These are phyloP conservation scores for Tipula helvola DNA, from an alignment of 2,888 invertebrate genomes.

Conservation along the genomic window DNA sequence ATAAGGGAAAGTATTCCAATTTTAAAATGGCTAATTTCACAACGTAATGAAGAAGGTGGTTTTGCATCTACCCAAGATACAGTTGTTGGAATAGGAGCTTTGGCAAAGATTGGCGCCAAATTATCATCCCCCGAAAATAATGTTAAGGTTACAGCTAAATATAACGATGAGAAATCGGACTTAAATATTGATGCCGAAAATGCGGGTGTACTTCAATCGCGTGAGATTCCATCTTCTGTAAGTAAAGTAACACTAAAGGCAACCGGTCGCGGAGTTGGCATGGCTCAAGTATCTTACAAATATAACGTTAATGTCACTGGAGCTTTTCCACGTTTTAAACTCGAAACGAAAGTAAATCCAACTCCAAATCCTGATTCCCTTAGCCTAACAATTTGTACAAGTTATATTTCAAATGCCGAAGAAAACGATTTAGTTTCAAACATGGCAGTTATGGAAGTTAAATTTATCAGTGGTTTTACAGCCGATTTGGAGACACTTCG, in stretches of 20 bases:
- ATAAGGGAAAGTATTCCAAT: no score
- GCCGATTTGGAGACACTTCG: conserved; percentile 57
- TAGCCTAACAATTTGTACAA: conserved; percentile 38
- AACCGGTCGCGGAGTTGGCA: conserved; percentile 64
- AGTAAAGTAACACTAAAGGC: conserved; percentile 60
- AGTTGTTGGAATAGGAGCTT: no score
- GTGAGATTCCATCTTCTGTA: conserved; percentile 42
- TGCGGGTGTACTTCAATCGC: conserved; percentile 68
- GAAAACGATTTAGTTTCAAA: conserved; percentile 44
- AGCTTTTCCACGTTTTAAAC: conserved; percentile 72
- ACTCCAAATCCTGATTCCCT: conserved; percentile 58
- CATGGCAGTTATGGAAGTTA: no score
- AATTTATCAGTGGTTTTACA: conserved; percentile 50
- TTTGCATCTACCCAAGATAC: no score
- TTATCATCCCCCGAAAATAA: no score
- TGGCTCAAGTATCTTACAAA: conserved; percentile 62
- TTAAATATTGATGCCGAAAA: conserved; percentile 63
- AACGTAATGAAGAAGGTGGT: no score
- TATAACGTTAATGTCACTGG: conserved; percentile 40
- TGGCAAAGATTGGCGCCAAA: no score
- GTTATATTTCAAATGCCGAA: conserved; percentile 35
- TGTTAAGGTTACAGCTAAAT: not conserved
- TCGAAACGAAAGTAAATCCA: conserved; percentile 76
- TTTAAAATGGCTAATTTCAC: no score
- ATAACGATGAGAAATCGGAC: not conserved